Conservation (phyloP, 2,888 invertebrate species). For the Yponomeuta evonymella region DNA sequence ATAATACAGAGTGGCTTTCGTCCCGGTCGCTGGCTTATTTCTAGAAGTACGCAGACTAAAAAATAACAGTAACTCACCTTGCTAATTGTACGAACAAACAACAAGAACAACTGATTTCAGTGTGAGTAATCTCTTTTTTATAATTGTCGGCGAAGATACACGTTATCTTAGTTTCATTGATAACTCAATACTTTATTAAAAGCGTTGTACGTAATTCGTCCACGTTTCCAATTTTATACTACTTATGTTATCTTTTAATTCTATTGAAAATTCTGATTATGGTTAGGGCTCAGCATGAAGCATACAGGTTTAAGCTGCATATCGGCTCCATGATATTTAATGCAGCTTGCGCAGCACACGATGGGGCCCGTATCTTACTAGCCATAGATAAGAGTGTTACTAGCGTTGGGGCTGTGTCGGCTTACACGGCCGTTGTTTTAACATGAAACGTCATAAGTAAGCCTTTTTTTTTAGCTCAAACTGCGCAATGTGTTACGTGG, state of each 20-base stretch:
- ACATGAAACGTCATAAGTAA: too few species aligned
- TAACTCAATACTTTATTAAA: background rate
- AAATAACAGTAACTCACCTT: conserved; percentile 15
- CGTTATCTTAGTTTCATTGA: background rate
- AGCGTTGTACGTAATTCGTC: background rate
- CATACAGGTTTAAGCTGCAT: too few species aligned
- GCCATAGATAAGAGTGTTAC: too few species aligned
- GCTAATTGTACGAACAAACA: background rate
- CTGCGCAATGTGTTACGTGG: too few species aligned
- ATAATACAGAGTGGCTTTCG: background rate
- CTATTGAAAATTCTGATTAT: background rate
- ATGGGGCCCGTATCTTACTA: too few species aligned
- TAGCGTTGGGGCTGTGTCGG: too few species aligned
- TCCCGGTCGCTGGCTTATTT: background rate
- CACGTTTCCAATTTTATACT: background rate
- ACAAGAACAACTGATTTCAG: background rate
- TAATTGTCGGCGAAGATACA: background rate
- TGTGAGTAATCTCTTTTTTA: background rate
- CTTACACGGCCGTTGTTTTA: too few species aligned
- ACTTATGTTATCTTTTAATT: background rate
- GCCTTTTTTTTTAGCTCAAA: too few species aligned
- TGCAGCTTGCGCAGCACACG: too few species aligned
- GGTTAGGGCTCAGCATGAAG: background rate
- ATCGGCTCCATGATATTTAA: too few species aligned
- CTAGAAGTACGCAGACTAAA: conserved; percentile 16